These are phyloP conservation scores for Drosophila koepferae DNA, from an alignment of 2,888 invertebrate genomes.

Conservation along the genomic window DNA sequence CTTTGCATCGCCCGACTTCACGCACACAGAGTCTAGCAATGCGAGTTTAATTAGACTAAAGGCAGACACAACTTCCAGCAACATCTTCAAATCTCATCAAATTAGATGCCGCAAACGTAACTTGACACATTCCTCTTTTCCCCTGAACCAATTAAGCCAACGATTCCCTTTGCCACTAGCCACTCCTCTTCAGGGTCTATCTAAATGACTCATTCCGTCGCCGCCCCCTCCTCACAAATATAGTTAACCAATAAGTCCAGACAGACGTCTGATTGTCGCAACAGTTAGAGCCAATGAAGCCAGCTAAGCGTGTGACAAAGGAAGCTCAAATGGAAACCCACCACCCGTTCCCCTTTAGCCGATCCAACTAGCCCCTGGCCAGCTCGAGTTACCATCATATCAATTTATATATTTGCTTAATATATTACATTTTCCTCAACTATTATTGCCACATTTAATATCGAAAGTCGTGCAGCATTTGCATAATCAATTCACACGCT, in stretches of 20 bases:
- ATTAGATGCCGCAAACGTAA: slow-evolving; percentile 33
- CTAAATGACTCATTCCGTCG: slow-evolving; percentile 39
- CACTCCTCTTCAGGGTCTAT: slow-evolving; percentile 28
- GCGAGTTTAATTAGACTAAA: slow-evolving; percentile 66
- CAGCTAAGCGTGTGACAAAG: slow-evolving; percentile 74
- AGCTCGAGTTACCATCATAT: neutral
- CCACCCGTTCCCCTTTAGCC: neutral
- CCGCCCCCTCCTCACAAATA: neutral
- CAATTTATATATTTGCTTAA: slow-evolving; percentile 35
- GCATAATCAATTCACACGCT: slow-evolving; percentile 69
- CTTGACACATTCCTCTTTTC: slow-evolving; percentile 43
- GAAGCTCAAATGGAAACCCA: neutral
- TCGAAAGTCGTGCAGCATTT: slow-evolving; percentile 54
- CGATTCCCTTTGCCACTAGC: neutral
- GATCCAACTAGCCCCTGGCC: neutral
- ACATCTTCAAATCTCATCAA: slow-evolving; percentile 47
- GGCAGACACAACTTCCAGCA: slow-evolving; percentile 10
- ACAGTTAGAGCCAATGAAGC: slow-evolving; percentile 54
- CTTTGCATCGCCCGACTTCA: neutral
- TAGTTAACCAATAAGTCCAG: slow-evolving; percentile 49
- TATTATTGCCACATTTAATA: slow-evolving; percentile 56
- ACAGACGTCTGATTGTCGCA: slow-evolving; percentile 45
- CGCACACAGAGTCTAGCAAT: neutral
- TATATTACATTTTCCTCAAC: slow-evolving; percentile 54
- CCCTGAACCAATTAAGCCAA: slow-evolving; percentile 58